Evolutionary conservation across 2,888 invertebrate species (phyloP).

Genomic region (Copidosoma aretas): DNA sequence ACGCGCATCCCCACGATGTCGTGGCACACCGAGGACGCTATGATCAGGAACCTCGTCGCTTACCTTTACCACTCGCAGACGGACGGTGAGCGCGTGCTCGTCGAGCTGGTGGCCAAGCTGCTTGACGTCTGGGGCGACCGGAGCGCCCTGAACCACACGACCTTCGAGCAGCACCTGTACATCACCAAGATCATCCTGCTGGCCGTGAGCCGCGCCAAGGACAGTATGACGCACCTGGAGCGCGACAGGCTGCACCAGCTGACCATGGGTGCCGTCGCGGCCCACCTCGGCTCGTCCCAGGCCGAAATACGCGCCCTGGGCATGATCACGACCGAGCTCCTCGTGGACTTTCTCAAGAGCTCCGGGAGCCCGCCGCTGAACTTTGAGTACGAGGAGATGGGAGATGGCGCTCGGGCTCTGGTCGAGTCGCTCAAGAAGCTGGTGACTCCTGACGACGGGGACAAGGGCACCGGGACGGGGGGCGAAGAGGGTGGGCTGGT

Average conservation of each 20-base stretch:
- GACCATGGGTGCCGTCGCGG: slow-evolving; percentile 71
- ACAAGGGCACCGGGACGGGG: not conserved
- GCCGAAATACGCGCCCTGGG: slow-evolving; percentile 71
- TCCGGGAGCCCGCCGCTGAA: slow-evolving; percentile 65
- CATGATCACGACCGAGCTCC: slow-evolving; percentile 76
- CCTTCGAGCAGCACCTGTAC: slow-evolving; percentile 74
- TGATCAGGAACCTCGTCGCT: slow-evolving; percentile 69
- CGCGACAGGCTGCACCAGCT: slow-evolving; percentile 64
- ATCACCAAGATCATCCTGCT: slow-evolving; percentile 73
- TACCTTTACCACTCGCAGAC: slow-evolving; percentile 66
- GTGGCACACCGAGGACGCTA: slow-evolving; percentile 62
- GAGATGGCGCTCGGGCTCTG: slow-evolving; percentile 63
- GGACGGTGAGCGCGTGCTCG: slow-evolving; percentile 54
- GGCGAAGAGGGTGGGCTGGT: slow-evolving; percentile 14
- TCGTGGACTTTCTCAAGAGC: slow-evolving; percentile 63
- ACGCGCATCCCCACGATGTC: slow-evolving; percentile 69
- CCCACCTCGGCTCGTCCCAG: slow-evolving; percentile 73
- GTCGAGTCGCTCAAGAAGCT: slow-evolving; percentile 62
- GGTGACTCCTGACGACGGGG: slow-evolving; percentile 1
- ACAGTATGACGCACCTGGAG: slow-evolving; percentile 41
- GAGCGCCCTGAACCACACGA: slow-evolving; percentile 68
- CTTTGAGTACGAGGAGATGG: slow-evolving; percentile 72
- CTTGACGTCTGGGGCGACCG: slow-evolving; percentile 75
- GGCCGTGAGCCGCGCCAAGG: slow-evolving; percentile 64
- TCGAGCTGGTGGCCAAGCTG: slow-evolving; percentile 66